These are phyloP conservation scores for Pseudomyrmex dendroicus DNA, from an alignment of 1,140 invertebrate species.

Conservation along the genomic window DNA sequence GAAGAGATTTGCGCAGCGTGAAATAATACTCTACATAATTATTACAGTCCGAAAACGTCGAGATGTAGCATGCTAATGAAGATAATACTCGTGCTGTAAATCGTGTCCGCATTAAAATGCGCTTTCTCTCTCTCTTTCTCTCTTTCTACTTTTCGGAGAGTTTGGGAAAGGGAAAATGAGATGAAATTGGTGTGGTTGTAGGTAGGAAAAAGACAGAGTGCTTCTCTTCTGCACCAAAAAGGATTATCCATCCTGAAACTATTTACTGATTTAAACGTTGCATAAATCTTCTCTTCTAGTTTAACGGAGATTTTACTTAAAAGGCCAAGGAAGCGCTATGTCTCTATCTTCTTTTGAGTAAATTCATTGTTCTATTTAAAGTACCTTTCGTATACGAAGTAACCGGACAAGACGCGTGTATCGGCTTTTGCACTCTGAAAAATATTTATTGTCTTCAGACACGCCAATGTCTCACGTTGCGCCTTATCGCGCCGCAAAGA, in stretches of 20 bases:
- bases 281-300: slow-evolving; percentile 66
- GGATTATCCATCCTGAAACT: slow-evolving; percentile 65
- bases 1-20: slow-evolving; percentile 42
- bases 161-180: not conserved
- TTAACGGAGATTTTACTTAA: slow-evolving; percentile 70
- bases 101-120: slow-evolving; percentile 48
- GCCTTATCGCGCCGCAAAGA: slow-evolving; percentile 30
- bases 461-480: slow-evolving; percentile 54
- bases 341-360: slow-evolving; percentile 8
- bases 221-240: slow-evolving; percentile 48
- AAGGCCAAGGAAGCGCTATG: slow-evolving; percentile 4
- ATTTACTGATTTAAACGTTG: slow-evolving; percentile 72
- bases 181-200: slow-evolving; percentile 24
- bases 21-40: slow-evolving; percentile 43
- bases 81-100: slow-evolving; percentile 49
- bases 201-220: slow-evolving; percentile 36
- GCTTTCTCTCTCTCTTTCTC: not conserved
- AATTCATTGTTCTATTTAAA: slow-evolving; percentile 74
- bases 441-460: slow-evolving; percentile 68
- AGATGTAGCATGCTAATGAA: slow-evolving; percentile 49
- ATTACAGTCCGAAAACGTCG: slow-evolving; percentile 51
- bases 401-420: slow-evolving; percentile 43
- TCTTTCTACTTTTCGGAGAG: not conserved
- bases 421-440: slow-evolving; percentile 42
- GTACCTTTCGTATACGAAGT: slow-evolving; percentile 15